A percentile compares a stretch with the other conserved stretches of the same genome.
phyloP scores from a whole-genome alignment of 2,113 vertebrate species.

The Nerophis ophidion region DNA sequence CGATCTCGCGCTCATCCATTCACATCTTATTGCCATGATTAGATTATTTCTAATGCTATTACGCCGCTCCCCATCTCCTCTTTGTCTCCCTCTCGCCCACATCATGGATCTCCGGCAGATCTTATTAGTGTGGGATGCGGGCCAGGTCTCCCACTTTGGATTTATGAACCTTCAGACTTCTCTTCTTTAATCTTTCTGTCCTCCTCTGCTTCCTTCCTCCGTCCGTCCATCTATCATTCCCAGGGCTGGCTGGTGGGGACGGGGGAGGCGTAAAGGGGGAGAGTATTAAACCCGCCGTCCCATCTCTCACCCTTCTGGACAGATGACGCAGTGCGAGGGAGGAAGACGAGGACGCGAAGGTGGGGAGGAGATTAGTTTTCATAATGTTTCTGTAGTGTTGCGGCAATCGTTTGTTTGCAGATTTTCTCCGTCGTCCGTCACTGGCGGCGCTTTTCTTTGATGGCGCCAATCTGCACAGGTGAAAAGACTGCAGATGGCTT shows the following conservation, averaged over 20 bases:
- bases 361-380: slow-evolving; percentile 62
- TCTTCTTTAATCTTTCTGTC: slow-evolving; percentile 69
- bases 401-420: slow-evolving; percentile 43
- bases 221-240: slow-evolving; percentile 75
- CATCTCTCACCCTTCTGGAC: slow-evolving; percentile 70
- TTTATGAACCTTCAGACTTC: slow-evolving; percentile 72
- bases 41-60: slow-evolving; percentile 68
- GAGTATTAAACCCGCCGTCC: slow-evolving; percentile 74
- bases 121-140: slow-evolving; percentile 68
- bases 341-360: slow-evolving; percentile 24
- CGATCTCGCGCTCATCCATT: slow-evolving; percentile 61
- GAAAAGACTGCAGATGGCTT: slow-evolving; percentile 21
- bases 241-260: slow-evolving; percentile 57
- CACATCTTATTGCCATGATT: slow-evolving; percentile 69
- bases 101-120: slow-evolving; percentile 69
- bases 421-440: slow-evolving; percentile 24
- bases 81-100: slow-evolving; percentile 29
- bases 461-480: slow-evolving; percentile 27
- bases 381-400: slow-evolving; percentile 63
- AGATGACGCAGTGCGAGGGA: slow-evolving; percentile 61
- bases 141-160: slow-evolving; percentile 66
- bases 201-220: slow-evolving; percentile 63
- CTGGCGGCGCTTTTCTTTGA: not conserved
- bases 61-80: slow-evolving; percentile 38
- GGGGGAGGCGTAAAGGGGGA: slow-evolving; percentile 35